Evolutionary conservation across 2,797 vertebrate genomes (phyloP).

Genomic region (Eulemur coronatus): DNA sequence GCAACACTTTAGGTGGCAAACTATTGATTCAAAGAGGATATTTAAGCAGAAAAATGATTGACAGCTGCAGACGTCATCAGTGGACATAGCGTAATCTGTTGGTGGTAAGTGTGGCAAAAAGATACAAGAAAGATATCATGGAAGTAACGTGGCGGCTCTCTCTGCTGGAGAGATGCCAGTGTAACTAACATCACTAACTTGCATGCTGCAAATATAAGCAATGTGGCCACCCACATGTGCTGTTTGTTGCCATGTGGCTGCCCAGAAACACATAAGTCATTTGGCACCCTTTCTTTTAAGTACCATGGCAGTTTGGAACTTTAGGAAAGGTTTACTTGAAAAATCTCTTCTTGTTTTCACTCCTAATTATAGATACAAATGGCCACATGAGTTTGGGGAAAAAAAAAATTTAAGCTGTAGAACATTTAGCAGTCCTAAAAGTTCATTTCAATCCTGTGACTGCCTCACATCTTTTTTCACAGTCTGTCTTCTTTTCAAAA

Average conservation of each 20-base stretch:
- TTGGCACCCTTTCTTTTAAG: slow-evolving; percentile 8
- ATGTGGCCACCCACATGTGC: not conserved
- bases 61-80: slow-evolving; percentile 20
- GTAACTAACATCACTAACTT: not conserved
- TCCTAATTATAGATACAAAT: slow-evolving; percentile 48
- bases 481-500: slow-evolving; percentile 28
- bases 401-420: not conserved
- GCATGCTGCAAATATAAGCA: not conserved
- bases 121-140: not conserved
- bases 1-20: slow-evolving; percentile 53
- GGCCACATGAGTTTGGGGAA: not conserved
- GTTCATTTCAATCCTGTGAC: slow-evolving; percentile 5
- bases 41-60: slow-evolving; percentile 61
- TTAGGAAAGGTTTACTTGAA: slow-evolving; percentile 57
- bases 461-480: not conserved
- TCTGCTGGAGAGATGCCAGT: not conserved
- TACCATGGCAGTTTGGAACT: not conserved
- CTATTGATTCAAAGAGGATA: slow-evolving; percentile 64
- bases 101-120: not conserved
- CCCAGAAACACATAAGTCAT: slow-evolving; percentile 35
- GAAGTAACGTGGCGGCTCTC: not conserved
- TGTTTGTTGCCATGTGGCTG: not conserved
- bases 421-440: not conserved
- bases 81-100: not conserved
- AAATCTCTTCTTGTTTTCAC: slow-evolving; percentile 28